phyloP scores from a whole-genome alignment of 2,797 vertebrate genomes.

The Trichosurus vulpecula region DNA sequence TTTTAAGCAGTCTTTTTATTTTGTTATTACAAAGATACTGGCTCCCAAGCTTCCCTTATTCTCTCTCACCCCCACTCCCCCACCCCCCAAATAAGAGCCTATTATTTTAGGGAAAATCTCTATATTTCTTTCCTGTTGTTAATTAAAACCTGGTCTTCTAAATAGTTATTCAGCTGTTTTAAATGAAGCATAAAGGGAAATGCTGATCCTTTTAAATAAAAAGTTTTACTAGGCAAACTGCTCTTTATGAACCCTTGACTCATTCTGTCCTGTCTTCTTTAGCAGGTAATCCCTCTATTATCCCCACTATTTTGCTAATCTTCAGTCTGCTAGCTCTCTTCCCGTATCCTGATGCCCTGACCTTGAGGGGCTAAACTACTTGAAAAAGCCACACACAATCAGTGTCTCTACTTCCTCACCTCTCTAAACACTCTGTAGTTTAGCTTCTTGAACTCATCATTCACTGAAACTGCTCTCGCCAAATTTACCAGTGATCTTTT shows the following conservation, averaged over 20 bases:
- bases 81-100: not conserved
- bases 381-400: not conserved
- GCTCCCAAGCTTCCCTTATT: not conserved
- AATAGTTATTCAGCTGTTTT: not conserved
- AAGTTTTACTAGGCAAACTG: not conserved
- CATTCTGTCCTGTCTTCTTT: not conserved
- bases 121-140: not conserved
- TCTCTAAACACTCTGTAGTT: not conserved
- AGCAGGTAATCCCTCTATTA: not conserved
- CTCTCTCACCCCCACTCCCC: rapidly evolving
- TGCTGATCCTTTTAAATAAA: not conserved
- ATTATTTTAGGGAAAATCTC: not conserved
- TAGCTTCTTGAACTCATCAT: not conserved
- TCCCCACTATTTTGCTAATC: not conserved
- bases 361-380: not conserved
- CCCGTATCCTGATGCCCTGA: not conserved
- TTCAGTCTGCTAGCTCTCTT: not conserved
- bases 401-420: not conserved
- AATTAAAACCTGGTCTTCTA: not conserved
- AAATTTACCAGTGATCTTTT: not conserved
- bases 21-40: not conserved
- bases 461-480: not conserved
- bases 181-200: not conserved
- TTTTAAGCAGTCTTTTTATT: not conserved
- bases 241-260: not conserved